Evolutionary conservation across 2,888 invertebrate genomes (phyloP), one percentile per base, ranked within the genome.

Genomic region (Sinopyrophorus schimmeli): DNA sequence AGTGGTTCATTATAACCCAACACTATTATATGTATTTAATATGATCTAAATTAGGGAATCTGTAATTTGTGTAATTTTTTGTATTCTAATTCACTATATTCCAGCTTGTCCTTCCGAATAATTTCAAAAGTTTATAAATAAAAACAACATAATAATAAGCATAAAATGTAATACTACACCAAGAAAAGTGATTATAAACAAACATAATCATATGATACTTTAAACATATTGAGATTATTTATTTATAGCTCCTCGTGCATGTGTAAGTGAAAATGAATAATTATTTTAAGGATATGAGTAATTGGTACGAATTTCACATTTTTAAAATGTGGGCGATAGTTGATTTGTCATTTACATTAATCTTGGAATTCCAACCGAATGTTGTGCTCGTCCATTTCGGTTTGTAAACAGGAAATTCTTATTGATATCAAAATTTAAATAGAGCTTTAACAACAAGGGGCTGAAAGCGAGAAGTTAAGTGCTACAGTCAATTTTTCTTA

Each of bases 341-440:
- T 12, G 32, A 11, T 12, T 20, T 32, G 32, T 32, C 20, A 32
- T 32, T 32, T 20, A 20, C 32, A 32, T 32, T 12, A 20, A 6
- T 11, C 20, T 18, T 18, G 31, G 42, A 32, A 42, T 42, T 42
- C 21, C 9, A 7, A 21, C 9, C 21, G 12, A 21, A n/a, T 42
- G 32, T 42, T 32, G 15, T 21, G 32, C 24, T 21, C 18, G 20
- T 34, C 32, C 21, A 21, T 9, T 5, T 23, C 14, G n/a, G 47
- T 41, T 47, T 35, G 47, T 47, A 41, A 47, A 47, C 47, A 47
- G 47, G 47, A 47, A 40, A 47, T 35, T 27, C 40, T 37, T 37
- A 17, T 23, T 15, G 14, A 28, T 30, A 18, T 38, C 16, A 18
- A 9, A 37, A n/a, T n/a, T n/a, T n/a, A 38, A 17, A 15, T 15